Percentiles rank a stretch among this genome's conserved stretches.
phyloP scores from a whole-genome alignment of 2,797 vertebrate genomes.

The Botia almorhae region DNA sequence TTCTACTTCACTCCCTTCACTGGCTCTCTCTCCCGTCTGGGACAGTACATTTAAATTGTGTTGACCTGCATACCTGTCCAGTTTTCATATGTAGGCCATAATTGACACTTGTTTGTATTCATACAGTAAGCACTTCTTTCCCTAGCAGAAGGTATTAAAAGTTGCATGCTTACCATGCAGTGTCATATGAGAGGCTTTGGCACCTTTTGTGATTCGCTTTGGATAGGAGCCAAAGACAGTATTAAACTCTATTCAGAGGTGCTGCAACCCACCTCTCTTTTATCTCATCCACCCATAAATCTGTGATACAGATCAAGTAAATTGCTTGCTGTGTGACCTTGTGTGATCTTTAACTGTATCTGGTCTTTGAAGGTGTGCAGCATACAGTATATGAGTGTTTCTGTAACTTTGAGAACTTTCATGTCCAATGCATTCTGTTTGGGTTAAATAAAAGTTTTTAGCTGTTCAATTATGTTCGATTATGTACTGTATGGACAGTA shows the following conservation, averaged over 20 bases:
- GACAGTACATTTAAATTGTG: not conserved
- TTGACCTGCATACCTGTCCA: not conserved
- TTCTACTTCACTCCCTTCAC: no score
- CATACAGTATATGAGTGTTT: not conserved
- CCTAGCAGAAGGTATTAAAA: not conserved
- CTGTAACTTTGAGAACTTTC: not conserved
- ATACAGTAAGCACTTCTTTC: not conserved
- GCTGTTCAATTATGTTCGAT: no score
- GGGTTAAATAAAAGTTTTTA: no score
- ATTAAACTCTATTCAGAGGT: not conserved
- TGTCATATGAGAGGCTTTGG: not conserved
- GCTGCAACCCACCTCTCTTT: not conserved
- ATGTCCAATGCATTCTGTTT: no score
- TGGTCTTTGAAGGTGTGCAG: conserved; percentile 5
- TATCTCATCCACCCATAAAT: not conserved
- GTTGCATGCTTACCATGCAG: not conserved
- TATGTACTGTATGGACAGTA: no score
- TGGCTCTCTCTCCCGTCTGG: not conserved
- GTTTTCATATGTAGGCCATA: not conserved
- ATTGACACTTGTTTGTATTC: not conserved
- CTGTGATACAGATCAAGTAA: not conserved
- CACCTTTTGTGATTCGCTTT: not conserved
- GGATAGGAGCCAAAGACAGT: not conserved
- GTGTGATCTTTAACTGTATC: not conserved
- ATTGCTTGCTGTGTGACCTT: not conserved